Base-by-base conservation (phyloP, 1,140 invertebrate species). In the Cydia splendana region DNA sequence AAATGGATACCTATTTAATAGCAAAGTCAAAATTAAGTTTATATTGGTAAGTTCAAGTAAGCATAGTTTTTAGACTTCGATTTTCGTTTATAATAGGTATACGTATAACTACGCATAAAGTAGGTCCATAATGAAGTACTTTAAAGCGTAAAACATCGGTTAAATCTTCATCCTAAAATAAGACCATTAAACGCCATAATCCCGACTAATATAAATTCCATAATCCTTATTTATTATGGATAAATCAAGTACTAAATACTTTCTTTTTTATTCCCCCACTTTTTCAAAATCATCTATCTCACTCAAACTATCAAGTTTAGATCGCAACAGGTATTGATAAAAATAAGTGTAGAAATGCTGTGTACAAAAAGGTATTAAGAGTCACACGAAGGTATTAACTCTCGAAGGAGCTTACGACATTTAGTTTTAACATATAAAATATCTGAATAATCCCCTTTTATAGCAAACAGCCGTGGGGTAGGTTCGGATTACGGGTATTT, bases 401-500 rank as follows among this genome's bases (percentile, higher is more conserved):
- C 57, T 53, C 18, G 18, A 20, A 18, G 18, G n/a, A 2, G n/a
- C 57, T 62, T 62, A 62, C 5, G 57, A 62, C 57, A 62, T 20
- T 18, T 13, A 13, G 15, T 30, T 51, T 20, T 1, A 20, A 62
- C 7, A 3, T 20, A 20, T 62, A 24, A 20, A 20, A 62, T 62
- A 62, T 9, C 20, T 62, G 4, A 18, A 57, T 57, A 62, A 62
- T 62, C 57, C 57, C 9, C 9, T 62, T 20, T 62, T 24, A 62
- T 24, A 62, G 57, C 18, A 62, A 62, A 20, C 57, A 62, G 18
- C 0, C 20, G 57, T 62, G 57, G 20, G 57, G 20, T 62, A 62
- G 57, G 57, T 62, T 62, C 18, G 57, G 57, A 62, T 62, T 20
- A 24, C 18, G 57, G 18, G 7, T 62, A 62, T 62, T 62, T 62